Base-by-base conservation (phyloP, 92 coral and sea anemone genomes). In the Bergia puertoricense region DNA sequence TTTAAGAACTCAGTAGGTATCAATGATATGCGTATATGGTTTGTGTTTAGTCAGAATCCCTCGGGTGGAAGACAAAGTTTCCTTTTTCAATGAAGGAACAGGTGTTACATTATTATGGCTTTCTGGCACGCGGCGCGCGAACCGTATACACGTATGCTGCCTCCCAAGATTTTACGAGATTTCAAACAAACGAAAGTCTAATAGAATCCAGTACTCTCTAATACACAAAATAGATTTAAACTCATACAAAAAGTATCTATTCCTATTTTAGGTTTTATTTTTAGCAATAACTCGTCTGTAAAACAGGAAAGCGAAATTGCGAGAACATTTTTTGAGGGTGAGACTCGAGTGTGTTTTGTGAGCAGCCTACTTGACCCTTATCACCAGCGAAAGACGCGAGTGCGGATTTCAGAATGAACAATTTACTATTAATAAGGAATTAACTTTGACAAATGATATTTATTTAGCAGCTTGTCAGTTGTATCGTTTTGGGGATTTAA, bases 361-460 rank as follows among this genome's bases (percentile, higher is more conserved):
- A 39, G 16, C 77, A 74, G 20, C 46, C 20, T 39, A 74, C n/a
- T 42, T 15, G 80, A 40, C 51, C 38, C 50, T 22, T 43, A 39
- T 62, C n/a, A 62, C n/a, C 51, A 76, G 46, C 80, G 50, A 54
- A 48, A 14, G 66, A 37, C 77, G 42, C 38, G 39, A 71, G 66
- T 40, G 38, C 48, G 57, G 57, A 84, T 84, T 68, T 48, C 30
- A 51, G 77, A 71, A 84, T 84, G 46, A 46, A 45, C 44, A 84
- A 84, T 69, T 69, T 84, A 84, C 67, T 71, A 14, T 84, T 84
- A 84, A 84, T 84, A 84, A 84, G 87, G 79, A 20, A 46, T n/a
- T 84, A 69, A 44, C 62, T 68, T 69, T 84, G 66, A 68, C 69
- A 71, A 71, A 84, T 46, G 45, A 84, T 84, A 71, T 84, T 84